Conservation (phyloP, 2,888 invertebrate species). For the Cataglyphis rosenhaueri region DNA sequence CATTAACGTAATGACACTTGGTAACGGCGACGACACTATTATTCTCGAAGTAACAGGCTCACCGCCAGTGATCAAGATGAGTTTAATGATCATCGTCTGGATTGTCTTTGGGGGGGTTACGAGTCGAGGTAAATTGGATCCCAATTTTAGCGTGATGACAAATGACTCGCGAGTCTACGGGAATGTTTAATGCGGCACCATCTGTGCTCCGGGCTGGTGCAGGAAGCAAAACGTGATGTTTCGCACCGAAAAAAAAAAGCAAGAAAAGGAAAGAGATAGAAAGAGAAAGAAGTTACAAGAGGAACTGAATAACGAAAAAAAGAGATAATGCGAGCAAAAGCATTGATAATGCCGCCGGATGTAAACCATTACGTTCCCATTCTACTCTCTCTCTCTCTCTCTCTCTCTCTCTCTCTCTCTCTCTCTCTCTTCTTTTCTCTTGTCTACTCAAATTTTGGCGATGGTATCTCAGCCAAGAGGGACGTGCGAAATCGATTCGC, state of each 20-base stretch:
- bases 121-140: conserved; percentile 65
- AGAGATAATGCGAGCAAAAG: conserved; percentile 80
- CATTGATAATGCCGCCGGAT: conserved; percentile 81
- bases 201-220: conserved; percentile 70
- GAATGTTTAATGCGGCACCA: conserved; percentile 75
- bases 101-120: conserved; percentile 69
- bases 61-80: conserved; percentile 66
- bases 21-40: conserved; percentile 62
- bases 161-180: conserved; percentile 73
- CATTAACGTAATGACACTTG: conserved; percentile 62
- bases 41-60: conserved; percentile 52
- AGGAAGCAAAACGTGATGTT: conserved; percentile 69
- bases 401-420: conserved; percentile 18
- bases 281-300: conserved; percentile 33
- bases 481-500: conserved; percentile 69
- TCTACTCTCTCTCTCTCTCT: conserved; percentile 42
- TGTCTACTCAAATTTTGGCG: conserved; percentile 61
- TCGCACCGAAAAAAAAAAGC: conserved; percentile 48
- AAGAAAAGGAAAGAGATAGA: conserved; percentile 56
- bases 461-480: conserved; percentile 56
- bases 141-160: conserved; percentile 76
- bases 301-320: conserved; percentile 49
- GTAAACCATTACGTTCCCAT: conserved; percentile 77
- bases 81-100: conserved; percentile 68
- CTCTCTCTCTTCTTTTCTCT: conserved; percentile 45